Conservation (phyloP, 2,113 vertebrate genomes). For the Zosterops japonicus region DNA sequence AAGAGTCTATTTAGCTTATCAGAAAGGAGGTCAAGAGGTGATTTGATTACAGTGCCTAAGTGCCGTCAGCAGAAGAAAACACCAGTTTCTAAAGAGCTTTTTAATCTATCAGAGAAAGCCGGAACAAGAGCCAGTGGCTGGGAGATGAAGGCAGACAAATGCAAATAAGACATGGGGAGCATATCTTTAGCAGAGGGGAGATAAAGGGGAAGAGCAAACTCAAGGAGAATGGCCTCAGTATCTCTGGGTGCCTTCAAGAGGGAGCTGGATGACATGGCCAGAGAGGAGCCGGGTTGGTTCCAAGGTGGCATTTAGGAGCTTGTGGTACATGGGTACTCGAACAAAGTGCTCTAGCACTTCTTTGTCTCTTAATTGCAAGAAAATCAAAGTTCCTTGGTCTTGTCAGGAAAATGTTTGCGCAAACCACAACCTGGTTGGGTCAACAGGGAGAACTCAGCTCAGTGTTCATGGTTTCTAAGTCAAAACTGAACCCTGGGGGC, state of each 20-base stretch:
- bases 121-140: conserved; percentile 8
- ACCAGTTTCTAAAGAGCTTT: conserved; percentile 55
- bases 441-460: neutral
- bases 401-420: neutral
- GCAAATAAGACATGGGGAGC: conserved; percentile 32
- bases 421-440: neutral
- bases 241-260: neutral
- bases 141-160: conserved; percentile 53
- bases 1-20: conserved; percentile 60
- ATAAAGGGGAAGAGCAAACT: conserved; percentile 36
- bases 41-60: conserved; percentile 61
- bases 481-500: neutral
- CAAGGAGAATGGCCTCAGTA: neutral
- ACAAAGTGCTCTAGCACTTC: neutral
- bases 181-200: conserved; percentile 31
- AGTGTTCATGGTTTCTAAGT: neutral
- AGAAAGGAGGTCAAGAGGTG: conserved; percentile 62
- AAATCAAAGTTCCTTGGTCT: neutral
- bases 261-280: neutral
- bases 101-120: conserved; percentile 44
- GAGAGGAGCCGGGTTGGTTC: neutral
- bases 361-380: neutral
- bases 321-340: accelerated
- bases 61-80: conserved; percentile 36
- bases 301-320: neutral